phyloP scores from a whole-genome alignment of 2,888 invertebrate species.

The Nesidiocoris tenuis region DNA sequence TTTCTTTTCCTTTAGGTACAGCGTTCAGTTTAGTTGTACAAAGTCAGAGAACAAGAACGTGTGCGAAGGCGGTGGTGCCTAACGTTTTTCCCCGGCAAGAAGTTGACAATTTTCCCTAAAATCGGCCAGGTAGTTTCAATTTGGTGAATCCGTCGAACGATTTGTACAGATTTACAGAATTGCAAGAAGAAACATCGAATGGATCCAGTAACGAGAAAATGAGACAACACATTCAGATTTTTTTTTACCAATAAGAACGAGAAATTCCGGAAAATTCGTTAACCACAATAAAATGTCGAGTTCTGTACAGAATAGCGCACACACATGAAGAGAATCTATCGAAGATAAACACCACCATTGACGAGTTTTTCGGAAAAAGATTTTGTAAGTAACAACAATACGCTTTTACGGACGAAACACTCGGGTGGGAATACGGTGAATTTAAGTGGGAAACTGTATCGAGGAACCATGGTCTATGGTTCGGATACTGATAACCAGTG shows the following conservation, averaged over 20 bases:
- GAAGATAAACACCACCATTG: neutral
- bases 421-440: too few relatives aligned
- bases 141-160: neutral
- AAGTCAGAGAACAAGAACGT: neutral
- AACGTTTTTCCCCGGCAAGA: too few relatives aligned
- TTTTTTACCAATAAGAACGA: neutral
- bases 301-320: neutral
- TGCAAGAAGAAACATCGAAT: neutral
- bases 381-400: too few relatives aligned
- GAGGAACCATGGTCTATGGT: too few relatives aligned
- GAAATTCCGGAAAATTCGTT: neutral
- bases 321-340: neutral
- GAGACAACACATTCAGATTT: neutral
- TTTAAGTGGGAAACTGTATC: too few relatives aligned
- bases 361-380: neutral
- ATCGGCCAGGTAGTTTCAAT: neutral
- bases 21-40: too few relatives aligned
- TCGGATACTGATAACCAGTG: neutral
- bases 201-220: neutral
- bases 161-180: neutral
- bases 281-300: neutral
- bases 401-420: neutral
- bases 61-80: neutral
- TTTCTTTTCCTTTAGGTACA: neutral
- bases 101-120: too few relatives aligned